Base-by-base conservation (phyloP, 2,888 invertebrate genomes). In the Lacanobia wlatinum region DNA sequence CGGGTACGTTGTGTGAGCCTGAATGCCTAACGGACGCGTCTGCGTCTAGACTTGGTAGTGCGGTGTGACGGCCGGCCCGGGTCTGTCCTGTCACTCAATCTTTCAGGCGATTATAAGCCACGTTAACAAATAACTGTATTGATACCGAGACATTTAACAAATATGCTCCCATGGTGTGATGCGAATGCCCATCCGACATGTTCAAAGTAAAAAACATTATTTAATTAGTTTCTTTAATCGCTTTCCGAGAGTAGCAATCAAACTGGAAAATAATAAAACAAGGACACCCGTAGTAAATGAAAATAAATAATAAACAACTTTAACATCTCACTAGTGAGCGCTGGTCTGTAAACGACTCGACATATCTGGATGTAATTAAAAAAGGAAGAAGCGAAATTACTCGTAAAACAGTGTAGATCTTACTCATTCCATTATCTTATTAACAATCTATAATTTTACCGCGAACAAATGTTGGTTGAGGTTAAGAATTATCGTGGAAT, bases 11-110 rank as follows among this genome's bases (percentile, higher is more conserved):
- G 90, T 90, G 90, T 88, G 89, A 88, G 90, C 72, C 88, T 94
- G 93, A 95, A 95, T 94, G 94, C 92, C 93, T 95, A 94, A 95
- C 95, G 94, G 95, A 89, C 90, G 89, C 90, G 91, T 93, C 92
- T 83, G 53, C 59, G 86, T 85, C 87, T 87, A 87, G 90, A 88
- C 87, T 87, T 88, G 88, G 89, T 87, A 86, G 84, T 85, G 79
- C 87, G 75, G 73, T 83, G 89, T 91, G 93, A 92, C 91, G 91
- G 90, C 83, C 74, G 87, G 73, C 74, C 86, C 79, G 81, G 87
- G 89, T 85, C 92, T 90, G 90, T 90, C 84, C 90, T 93, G 94
- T 94, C 94, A 91, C 90, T 94, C 94, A 94, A 91, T 90, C 92
- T 88, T 88, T 87, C 88, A 89, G 77, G 78, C 90, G 91, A 92